phyloP scores from a whole-genome alignment of 1,140 invertebrate genomes.

The Drosophila bipectinata region DNA sequence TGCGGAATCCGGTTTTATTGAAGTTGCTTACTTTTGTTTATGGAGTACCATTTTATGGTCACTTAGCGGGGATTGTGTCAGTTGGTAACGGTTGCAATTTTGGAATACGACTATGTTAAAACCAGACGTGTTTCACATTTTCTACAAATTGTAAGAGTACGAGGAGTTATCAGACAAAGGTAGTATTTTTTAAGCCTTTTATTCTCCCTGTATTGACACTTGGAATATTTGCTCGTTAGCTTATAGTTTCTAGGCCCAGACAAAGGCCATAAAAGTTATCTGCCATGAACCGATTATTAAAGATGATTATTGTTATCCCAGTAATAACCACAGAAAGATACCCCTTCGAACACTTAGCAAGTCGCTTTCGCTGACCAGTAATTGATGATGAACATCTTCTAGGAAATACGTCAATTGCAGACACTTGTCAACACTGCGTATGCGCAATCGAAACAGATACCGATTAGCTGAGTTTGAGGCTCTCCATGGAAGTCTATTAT shows the following conservation, averaged over 20 bases:
- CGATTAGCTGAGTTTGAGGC: neutral
- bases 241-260: constrained; percentile 14
- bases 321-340: constrained; percentile 13
- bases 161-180: neutral
- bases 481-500: constrained; percentile 23
- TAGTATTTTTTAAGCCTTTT: neutral
- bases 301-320: constrained; percentile 38
- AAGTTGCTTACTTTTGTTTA: constrained; percentile 39
- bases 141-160: neutral
- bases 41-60: constrained; percentile 28
- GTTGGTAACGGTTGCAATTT: constrained; percentile 38
- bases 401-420: constrained; percentile 37
- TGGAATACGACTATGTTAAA: constrained; percentile 3
- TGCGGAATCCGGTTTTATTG: constrained; percentile 36
- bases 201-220: neutral
- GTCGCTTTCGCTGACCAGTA: constrained; percentile 19
- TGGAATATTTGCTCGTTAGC: neutral
- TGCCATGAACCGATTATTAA: constrained; percentile 35
- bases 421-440: constrained; percentile 38
- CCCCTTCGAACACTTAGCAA: constrained; percentile 44
- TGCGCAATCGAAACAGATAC: constrained; percentile 43
- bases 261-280: constrained; percentile 33
- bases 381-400: constrained; percentile 29
- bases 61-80: constrained; percentile 49
- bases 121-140: neutral